phyloP scores from a whole-genome alignment of 2,888 invertebrate species.

The Agonopterix subpropinquella region DNA sequence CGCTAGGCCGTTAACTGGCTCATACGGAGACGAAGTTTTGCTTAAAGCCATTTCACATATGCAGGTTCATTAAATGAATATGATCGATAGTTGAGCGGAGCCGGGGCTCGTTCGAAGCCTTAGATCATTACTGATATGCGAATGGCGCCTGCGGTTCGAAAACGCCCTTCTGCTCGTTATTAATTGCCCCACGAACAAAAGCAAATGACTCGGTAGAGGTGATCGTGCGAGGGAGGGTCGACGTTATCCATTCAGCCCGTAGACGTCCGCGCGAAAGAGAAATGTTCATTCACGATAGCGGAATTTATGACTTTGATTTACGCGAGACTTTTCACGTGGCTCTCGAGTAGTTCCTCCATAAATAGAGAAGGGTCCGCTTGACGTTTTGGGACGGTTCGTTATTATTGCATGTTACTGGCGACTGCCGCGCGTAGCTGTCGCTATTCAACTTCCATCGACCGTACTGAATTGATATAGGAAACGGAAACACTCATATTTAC shows the following conservation, averaged over 20 bases:
- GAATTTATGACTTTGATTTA: conserved; percentile 74
- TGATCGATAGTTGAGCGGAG: conserved; percentile 54
- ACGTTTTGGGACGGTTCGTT: conserved; percentile 52
- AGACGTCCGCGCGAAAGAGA: conserved; percentile 69
- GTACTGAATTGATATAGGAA: conserved; percentile 50
- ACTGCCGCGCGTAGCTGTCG: conserved; percentile 35
- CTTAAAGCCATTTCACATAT: conserved; percentile 34
- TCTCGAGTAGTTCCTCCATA: conserved; percentile 45
- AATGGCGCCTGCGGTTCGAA: conserved; percentile 61
- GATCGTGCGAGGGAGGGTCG: conserved; percentile 68
- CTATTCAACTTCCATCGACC: conserved; percentile 47
- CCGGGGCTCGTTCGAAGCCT: conserved; percentile 11
- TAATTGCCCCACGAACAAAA: conserved; percentile 73
- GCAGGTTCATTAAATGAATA: conserved; percentile 44
- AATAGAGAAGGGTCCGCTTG: conserved; percentile 64
- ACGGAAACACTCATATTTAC: conserved; percentile 50
- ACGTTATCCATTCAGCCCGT: conserved; percentile 71
- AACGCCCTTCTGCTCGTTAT: conserved; percentile 70
- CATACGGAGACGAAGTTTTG: conserved; percentile 11
- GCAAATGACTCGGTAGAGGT: conserved; percentile 74
- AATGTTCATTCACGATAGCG: conserved; percentile 74
- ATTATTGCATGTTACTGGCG: conserved; percentile 54
- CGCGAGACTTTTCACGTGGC: conserved; percentile 65
- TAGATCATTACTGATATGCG: conserved; percentile 70
- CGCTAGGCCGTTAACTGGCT: conserved; percentile 10